Base-by-base conservation (phyloP, 2,888 invertebrate genomes). In the Eristalis pertinax region DNA sequence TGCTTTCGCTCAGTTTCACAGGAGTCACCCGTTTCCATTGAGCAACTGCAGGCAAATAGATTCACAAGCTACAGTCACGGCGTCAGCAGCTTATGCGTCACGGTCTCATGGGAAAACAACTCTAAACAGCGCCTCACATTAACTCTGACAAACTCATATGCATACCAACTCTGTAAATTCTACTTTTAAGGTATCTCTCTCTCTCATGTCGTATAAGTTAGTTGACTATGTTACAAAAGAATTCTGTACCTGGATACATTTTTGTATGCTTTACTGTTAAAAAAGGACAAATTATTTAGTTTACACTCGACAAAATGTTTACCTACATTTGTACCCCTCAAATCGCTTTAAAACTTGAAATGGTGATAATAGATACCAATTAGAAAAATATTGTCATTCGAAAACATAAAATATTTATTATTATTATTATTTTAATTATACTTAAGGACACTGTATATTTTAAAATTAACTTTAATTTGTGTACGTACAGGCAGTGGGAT, bases 201-300 rank as follows among this genome's bases (percentile, higher is more conserved):
- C 35, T 10, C 62, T 43, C 60, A 72, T 72, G 41, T 68, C 35
- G 63, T 69, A 69, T 77, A 77, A 69, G 69, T 72, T 80, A 73
- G 73, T 80, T 68, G 50, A 50, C 56, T 75, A 75, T 56, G 41
- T 63, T 56, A 4, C n/a, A 7, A 63, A 68, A 35, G 8, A 64
- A 69, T 69, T 75, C 38, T 77, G 85, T 85, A 85, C 85, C 81
- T 85, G 85, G 62, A 75, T 79, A 70, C 69, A 80, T 70, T 80
- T 62, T 75, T 76, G 72, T 82, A 60, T 68, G 67, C 74, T 79
- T 84, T 79, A 63, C 56, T 76, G 80, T 63, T n/a, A 70, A 29
- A 32, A n/a, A 56, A 32, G 60, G 60, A 60, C 26, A 26, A 24
- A 15, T 8, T 22, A 38, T 70, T 24, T 58, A 56, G 60, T 70